Evolutionary conservation across 2,888 invertebrate genomes (phyloP).

Genomic region (Frankliniella fusca): DNA sequence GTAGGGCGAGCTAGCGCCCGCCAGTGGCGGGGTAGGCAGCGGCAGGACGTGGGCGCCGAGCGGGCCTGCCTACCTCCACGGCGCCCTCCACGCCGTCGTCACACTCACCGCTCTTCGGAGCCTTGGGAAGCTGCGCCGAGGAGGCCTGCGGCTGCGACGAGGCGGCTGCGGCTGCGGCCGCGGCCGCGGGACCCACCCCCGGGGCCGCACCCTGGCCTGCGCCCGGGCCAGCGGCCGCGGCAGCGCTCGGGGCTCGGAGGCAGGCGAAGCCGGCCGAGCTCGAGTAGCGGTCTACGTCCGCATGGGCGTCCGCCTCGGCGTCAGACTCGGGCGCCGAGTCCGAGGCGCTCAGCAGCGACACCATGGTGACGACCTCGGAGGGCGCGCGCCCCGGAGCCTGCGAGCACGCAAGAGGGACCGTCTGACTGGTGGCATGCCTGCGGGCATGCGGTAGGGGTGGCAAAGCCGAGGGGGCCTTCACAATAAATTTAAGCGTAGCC

Average conservation of each 20-base stretch:
- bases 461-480: too few species aligned
- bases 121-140: neutral
- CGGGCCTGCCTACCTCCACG: neutral
- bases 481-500: too few species aligned
- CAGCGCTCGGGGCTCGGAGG: neutral
- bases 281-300: neutral
- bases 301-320: constrained; percentile 1
- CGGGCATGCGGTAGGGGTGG: too few species aligned
- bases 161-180: neutral
- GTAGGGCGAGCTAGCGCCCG: too few species aligned
- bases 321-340: constrained; percentile 60
- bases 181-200: neutral
- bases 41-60: neutral
- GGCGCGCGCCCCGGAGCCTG: neutral
- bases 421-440: neutral
- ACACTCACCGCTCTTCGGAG: constrained; percentile 2
- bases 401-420: neutral
- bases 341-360: constrained; percentile 62
- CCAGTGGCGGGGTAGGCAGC: too few species aligned
- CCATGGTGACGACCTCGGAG: constrained; percentile 59
- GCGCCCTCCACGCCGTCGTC: neutral
- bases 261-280: neutral
- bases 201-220: neutral
- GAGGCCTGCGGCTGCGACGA: neutral
- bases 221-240: constrained; percentile 1